phyloP scores from a whole-genome alignment of 2,888 invertebrate species.

The Sinelater perroti region DNA sequence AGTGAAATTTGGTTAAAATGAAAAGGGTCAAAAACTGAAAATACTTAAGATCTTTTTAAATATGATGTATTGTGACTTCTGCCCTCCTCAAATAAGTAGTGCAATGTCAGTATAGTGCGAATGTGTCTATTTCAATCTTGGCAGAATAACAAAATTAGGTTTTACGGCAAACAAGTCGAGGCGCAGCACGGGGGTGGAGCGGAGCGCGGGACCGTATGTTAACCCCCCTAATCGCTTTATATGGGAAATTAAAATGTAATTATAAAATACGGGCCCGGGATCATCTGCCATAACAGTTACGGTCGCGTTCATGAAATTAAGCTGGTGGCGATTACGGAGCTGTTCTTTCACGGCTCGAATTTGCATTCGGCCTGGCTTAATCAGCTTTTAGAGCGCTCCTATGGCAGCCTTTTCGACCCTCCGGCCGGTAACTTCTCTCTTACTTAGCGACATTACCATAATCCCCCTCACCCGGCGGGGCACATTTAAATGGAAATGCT shows the following conservation, averaged over 20 bases:
- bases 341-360: conserved; percentile 49
- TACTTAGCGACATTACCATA: conserved; percentile 51
- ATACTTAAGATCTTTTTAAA: no score
- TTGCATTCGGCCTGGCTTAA: conserved; percentile 49
- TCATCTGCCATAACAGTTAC: conserved; percentile 40
- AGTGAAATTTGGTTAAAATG: no score
- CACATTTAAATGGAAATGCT: conserved; percentile 53
- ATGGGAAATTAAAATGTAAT: conserved; percentile 43
- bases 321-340: conserved; percentile 47
- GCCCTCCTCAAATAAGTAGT: no score
- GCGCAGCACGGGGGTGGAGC: no score
- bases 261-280: conserved; percentile 42
- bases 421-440: conserved; percentile 47
- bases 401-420: conserved; percentile 45
- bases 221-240: conserved; percentile 42
- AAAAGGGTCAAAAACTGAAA: no score
- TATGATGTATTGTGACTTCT: no score
- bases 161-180: no score
- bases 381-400: conserved; percentile 48
- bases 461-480: conserved; percentile 43
- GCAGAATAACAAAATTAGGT: no score
- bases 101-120: no score
- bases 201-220: conserved; percentile 29
- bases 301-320: conserved; percentile 45
- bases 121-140: no score